Percentiles rank a stretch among this genome's conserved stretches.
These are phyloP conservation scores for Drosophila mimetica DNA, from an alignment of 2,888 invertebrate species.

Conservation along the genomic window DNA sequence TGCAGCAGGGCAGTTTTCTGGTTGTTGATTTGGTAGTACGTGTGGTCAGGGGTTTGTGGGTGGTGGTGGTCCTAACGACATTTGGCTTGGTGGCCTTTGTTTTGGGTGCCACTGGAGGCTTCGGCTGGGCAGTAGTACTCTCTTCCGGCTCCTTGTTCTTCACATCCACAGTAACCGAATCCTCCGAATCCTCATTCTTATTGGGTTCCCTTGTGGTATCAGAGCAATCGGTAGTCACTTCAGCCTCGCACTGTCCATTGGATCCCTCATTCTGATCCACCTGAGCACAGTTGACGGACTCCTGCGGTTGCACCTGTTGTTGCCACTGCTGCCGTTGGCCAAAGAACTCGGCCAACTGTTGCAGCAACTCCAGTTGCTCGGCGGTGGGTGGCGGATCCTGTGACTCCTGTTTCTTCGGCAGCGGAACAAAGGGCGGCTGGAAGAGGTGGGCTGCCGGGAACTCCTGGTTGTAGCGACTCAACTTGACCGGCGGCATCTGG, in stretches of 20 bases:
- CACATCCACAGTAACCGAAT: constrained; percentile 14
- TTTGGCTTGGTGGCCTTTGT: constrained; percentile 4
- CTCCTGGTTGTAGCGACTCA: constrained; percentile 21
- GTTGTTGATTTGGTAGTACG: constrained; percentile 13
- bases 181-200: background rate
- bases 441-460: constrained; percentile 18
- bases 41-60: constrained; percentile 5
- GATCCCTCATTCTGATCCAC: background rate
- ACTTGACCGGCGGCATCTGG: constrained; percentile 5
- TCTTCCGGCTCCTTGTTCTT: constrained; percentile 7
- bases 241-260: background rate
- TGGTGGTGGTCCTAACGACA: constrained; percentile 5
- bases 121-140: background rate
- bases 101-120: background rate
- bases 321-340: constrained; percentile 16
- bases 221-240: background rate
- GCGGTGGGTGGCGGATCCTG: constrained; percentile 5
- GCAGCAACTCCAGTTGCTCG: constrained; percentile 47
- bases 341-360: constrained; percentile 51
- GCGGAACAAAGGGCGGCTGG: constrained; percentile 24
- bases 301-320: constrained; percentile 16
- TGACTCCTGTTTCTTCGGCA: background rate
- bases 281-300: background rate
- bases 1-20: constrained; percentile 49
- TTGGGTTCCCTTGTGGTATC: constrained; percentile 15